Evolutionary conservation across 2,888 invertebrate genomes (phyloP).

Genomic region (Ornithoptera priamus): DNA sequence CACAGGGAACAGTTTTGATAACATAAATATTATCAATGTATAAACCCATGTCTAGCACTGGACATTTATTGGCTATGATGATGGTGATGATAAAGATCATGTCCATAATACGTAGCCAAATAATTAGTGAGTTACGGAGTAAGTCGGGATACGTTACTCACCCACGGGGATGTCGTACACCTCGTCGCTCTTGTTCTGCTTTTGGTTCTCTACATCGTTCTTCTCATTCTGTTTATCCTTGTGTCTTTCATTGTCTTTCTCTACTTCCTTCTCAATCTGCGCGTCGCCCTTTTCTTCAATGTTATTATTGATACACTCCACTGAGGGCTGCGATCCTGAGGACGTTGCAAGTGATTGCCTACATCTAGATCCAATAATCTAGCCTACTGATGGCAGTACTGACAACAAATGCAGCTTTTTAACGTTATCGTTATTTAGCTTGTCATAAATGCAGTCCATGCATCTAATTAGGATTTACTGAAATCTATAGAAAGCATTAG

Average conservation of each 20-base stretch:
- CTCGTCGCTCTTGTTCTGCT: slow-evolving; percentile 58
- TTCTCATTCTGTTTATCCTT: slow-evolving; percentile 54
- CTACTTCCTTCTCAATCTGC: slow-evolving; percentile 41
- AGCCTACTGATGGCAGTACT: background rate
- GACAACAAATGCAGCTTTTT: background rate
- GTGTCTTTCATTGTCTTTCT: slow-evolving; percentile 46
- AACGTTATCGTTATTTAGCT: background rate
- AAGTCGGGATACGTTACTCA: slow-evolving; percentile 46
- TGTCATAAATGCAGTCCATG: background rate
- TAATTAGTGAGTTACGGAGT: too few species aligned
- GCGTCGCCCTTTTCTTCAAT: slow-evolving; percentile 52
- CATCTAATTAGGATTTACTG: slow-evolving; percentile 14
- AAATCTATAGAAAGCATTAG: too few species aligned
- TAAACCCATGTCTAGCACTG: too few species aligned
- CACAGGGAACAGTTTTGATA: too few species aligned
- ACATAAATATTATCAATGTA: too few species aligned
- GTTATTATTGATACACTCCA: slow-evolving; percentile 61
- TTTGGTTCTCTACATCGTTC: slow-evolving; percentile 52
- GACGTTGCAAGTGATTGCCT: slow-evolving; percentile 43
- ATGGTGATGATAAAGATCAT: too few species aligned
- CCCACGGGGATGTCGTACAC: slow-evolving; percentile 75
- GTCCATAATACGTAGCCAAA: too few species aligned
- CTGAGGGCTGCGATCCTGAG: slow-evolving; percentile 64
- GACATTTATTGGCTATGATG: too few species aligned
- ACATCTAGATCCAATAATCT: slow-evolving; percentile 27